phyloP scores from a whole-genome alignment of 1,140 invertebrate genomes.

The Drosophila hydei region DNA sequence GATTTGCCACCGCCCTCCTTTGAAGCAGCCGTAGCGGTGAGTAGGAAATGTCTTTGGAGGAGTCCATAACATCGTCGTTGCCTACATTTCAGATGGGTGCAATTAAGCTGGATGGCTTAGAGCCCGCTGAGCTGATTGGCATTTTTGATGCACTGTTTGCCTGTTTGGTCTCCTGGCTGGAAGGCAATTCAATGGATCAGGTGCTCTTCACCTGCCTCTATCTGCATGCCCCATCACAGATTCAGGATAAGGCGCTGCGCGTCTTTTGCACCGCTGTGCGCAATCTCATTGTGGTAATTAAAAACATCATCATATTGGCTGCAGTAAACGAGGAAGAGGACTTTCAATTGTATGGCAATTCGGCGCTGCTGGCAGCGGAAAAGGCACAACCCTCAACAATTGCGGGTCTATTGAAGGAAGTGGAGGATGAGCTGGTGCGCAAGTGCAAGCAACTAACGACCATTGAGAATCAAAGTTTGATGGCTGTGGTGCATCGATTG shows the following conservation, averaged over 20 bases:
- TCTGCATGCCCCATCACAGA: constrained; percentile 94
- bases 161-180: constrained; percentile 96
- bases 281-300: constrained; percentile 95
- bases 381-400: constrained; percentile 93
- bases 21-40: constrained; percentile 92
- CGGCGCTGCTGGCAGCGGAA: constrained; percentile 93
- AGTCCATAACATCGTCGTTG: constrained; percentile 16
- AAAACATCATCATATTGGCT: constrained; percentile 94
- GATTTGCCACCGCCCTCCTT: constrained; percentile 94
- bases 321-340: constrained; percentile 97
- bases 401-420: constrained; percentile 93
- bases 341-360: constrained; percentile 94
- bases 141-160: constrained; percentile 97
- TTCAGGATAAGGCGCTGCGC: constrained; percentile 92
- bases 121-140: constrained; percentile 90
- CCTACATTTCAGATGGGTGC: constrained; percentile 86
- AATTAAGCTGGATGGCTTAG: constrained; percentile 92
- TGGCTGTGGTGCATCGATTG: constrained; percentile 91
- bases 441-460: constrained; percentile 87
- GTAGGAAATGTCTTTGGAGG: not conserved
- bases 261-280: constrained; percentile 95
- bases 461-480: constrained; percentile 70
- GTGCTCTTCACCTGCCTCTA: constrained; percentile 99
- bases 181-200: constrained; percentile 97
- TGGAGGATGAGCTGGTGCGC: constrained; percentile 95